Percentiles rank a stretch among this genome's conserved stretches.
Conservation (phyloP, 2,888 invertebrate genomes). For the Hedychridium roseum region DNA sequence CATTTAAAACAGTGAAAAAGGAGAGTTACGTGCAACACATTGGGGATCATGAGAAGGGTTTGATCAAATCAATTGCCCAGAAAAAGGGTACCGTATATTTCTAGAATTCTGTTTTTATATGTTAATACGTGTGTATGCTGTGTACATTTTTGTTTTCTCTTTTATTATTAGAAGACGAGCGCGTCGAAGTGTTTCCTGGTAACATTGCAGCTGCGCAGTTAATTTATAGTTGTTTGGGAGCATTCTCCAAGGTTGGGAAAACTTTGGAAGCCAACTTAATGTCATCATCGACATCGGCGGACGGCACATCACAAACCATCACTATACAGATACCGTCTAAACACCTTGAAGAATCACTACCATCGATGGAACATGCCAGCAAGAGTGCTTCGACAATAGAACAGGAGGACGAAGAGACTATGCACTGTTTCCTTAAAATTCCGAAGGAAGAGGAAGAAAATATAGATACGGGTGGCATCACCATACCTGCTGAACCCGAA, state of each 20-base stretch:
- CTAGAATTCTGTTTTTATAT: not conserved
- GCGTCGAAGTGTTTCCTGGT: slow-evolving; percentile 60
- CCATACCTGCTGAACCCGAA: slow-evolving; percentile 66
- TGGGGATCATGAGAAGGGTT: slow-evolving; percentile 67
- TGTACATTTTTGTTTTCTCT: slow-evolving; percentile 3
- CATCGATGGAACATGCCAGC: slow-evolving; percentile 37
- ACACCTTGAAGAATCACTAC: slow-evolving; percentile 52
- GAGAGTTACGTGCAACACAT: slow-evolving; percentile 67
- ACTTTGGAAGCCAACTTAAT: slow-evolving; percentile 58
- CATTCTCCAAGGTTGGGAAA: slow-evolving; percentile 56
- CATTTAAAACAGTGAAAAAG: slow-evolving; percentile 70
- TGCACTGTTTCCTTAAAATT: slow-evolving; percentile 57
- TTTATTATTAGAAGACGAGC: slow-evolving; percentile 28
- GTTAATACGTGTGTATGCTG: slow-evolving; percentile 6
- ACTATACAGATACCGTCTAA: slow-evolving; percentile 59
- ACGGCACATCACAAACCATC: slow-evolving; percentile 60
- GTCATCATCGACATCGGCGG: slow-evolving; percentile 60
- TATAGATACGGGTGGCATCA: slow-evolving; percentile 68
- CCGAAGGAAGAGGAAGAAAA: slow-evolving; percentile 62
- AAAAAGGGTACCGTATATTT: slow-evolving; percentile 41
- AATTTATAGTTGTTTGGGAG: slow-evolving; percentile 59
- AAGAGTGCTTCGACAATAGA: slow-evolving; percentile 45
- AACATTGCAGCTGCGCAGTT: slow-evolving; percentile 62
- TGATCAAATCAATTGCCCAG: slow-evolving; percentile 51
- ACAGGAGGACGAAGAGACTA: slow-evolving; percentile 65